Evolutionary conservation across 2,797 vertebrate genomes (phyloP).

Genomic region (Myotis myotis): DNA sequence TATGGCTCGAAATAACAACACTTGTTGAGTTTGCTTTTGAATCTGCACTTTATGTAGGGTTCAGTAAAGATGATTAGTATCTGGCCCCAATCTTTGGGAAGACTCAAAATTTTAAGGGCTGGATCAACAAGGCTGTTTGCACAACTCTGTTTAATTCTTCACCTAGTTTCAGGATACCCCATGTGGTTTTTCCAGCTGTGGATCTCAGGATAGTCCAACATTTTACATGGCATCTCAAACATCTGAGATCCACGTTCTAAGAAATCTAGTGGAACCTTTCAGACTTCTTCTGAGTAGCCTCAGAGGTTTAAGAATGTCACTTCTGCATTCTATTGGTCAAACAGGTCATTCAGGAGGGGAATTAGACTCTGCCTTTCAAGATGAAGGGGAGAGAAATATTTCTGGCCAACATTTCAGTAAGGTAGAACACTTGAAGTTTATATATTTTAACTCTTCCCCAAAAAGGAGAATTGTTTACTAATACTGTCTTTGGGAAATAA

Average conservation of each 20-base stretch:
- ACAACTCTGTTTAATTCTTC: not conserved
- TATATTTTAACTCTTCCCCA: not conserved
- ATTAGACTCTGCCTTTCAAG: not conserved
- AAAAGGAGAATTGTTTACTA: not conserved
- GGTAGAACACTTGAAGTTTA: not conserved
- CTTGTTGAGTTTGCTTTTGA: not conserved
- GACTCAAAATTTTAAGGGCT: not conserved
- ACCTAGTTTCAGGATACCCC: not conserved
- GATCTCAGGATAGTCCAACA: not conserved
- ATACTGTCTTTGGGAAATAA: not conserved
- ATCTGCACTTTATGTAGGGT: not conserved
- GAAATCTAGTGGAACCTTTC: not conserved
- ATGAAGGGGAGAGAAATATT: not conserved
- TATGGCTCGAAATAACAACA: not conserved
- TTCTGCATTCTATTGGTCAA: not conserved
- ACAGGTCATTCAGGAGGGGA: not conserved
- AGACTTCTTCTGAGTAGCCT: not conserved
- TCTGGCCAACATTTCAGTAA: not conserved
- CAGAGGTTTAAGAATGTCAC: not conserved
- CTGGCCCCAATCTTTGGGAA: not conserved
- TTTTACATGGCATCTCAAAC: not conserved
- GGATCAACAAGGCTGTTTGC: not conserved
- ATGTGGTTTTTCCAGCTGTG: not conserved
- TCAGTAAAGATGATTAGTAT: not conserved
- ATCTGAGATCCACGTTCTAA: not conserved